Evolutionary conservation across 37 sponge, comb jelly and placozoan species (phyloP), one percentile per base, ranked within the genome.

Genomic region (Aplysina aerophoba): DNA sequence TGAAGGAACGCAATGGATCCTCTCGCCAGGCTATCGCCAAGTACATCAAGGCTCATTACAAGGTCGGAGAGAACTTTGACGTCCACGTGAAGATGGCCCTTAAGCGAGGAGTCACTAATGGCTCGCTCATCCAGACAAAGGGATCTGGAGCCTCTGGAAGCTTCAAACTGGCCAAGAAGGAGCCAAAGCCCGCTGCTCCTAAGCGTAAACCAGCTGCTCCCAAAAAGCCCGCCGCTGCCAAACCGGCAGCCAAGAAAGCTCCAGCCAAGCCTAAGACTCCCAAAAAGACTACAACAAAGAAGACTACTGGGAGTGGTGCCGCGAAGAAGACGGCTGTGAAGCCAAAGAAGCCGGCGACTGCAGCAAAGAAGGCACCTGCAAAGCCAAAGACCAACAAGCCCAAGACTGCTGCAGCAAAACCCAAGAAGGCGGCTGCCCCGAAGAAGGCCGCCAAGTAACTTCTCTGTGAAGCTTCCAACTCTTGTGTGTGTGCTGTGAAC

Each of bases 31-130:
- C 86, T 44, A 97, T 97, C 89, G 6, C 79, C 80, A 97, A 95
- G 91, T 93, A 95, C 96, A 90, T 97, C 88, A 27, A 40, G 16
- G 85, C 80, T 85, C 89, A 97, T 83, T 95, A 90, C 92, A 93
- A 87, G 40, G 92, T 95, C 14, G 79, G 78, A 25, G 92, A 93
- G 5, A 61, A 68, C 1, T 63, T 19, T 50, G 89, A 88, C 3
- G 80, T 85, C 22, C 96, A 93, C 59, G 74, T 90, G 73, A 95
- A 91, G 81, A 30, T 91, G 71, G 85, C 89, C 22, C 85, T 97
- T 24, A 91, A 87, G 82, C 80, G 96, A 0, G 66, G 78, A 33
- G 90, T 97, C 24, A 56, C 34, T 16, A 87, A 78, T 6, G 85
- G 88, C 17, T 34, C 31, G 27, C 91, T 97, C 37, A 67, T 83